Evolutionary conservation across 2,888 invertebrate species (phyloP), one percentile per base, ranked within the genome.

Genomic region (Agonopterix subpropinquella): DNA sequence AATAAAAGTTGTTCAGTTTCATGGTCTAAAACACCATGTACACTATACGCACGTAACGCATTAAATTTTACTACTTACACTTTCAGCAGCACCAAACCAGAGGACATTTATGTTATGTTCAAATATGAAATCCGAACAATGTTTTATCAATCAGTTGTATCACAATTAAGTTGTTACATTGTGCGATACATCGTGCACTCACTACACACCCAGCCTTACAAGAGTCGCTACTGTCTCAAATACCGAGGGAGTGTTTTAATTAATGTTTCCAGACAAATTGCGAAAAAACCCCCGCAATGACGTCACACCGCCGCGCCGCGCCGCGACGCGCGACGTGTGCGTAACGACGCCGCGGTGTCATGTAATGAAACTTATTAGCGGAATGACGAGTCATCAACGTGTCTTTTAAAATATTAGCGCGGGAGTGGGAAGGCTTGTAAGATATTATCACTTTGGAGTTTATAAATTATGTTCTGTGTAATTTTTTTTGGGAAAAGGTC

Each of bases 351-450:
- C 54, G 51, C 52, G 54, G 54, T 58, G 57, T 54, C 54, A 58
- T 58, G 61, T 78, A 76, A 84, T 78, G 74, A 74, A 64, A 65
- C 71, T 71, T 73, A 80, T 81, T 81, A 80, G 65, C 61, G 54
- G 68, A 66, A 80, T 75, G 71, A 64, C 59, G 53, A 56, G 65
- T 70, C 70, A 76, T 75, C 67, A 73, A 62, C 61, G 50, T 58
- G 60, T 64, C 68, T 72, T 78, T 80, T 70, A 69, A 62, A 62
- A 70, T 71, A 85, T 75, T 77, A 65, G 67, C 67, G 70, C 59
- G 58, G 64, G 67, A 85, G 85, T 84, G 77, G 64, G 68, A 72
- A 80, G 68, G 67, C 81, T 70, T 82, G 85, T 84, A 73, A 70
- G 70, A 63, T 65, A 67, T 64, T 28, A 28, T 28, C 28, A 28